phyloP scores from a whole-genome alignment of 2,888 invertebrate species.

The Zele albiditarsus region DNA sequence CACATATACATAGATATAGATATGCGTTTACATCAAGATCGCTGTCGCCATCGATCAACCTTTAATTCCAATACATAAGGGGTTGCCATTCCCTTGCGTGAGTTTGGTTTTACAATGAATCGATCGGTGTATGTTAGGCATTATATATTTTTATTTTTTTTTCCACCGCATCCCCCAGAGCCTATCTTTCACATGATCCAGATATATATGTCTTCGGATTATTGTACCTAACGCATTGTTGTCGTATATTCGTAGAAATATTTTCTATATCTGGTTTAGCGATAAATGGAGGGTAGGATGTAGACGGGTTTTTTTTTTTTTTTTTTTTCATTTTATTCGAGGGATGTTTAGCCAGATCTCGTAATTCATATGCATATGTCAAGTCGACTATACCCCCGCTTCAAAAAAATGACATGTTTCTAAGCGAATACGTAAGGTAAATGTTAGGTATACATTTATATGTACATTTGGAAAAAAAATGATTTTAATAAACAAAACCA shows the following conservation, averaged over 20 bases:
- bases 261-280: constrained; percentile 31
- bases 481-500: background rate
- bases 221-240: background rate
- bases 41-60: constrained; percentile 47
- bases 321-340: background rate
- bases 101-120: constrained; percentile 28
- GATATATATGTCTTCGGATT: constrained; percentile 25
- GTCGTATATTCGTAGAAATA: constrained; percentile 22
- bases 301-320: background rate
- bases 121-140: background rate
- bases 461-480: background rate
- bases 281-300: background rate
- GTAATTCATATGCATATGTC: background rate
- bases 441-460: background rate
- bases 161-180: background rate
- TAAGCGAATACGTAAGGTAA: background rate
- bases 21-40: constrained; percentile 38
- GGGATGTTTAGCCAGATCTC: background rate
- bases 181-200: constrained; percentile 41
- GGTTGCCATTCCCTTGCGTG: constrained; percentile 14
- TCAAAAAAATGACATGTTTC: background rate
- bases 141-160: constrained; percentile 25
- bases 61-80: constrained; percentile 47
- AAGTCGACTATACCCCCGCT: background rate
- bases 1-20: constrained; percentile 17